These are phyloP conservation scores for Naso thynnoides DNA, from an alignment of 2,797 vertebrate genomes.

Conservation along the genomic window DNA sequence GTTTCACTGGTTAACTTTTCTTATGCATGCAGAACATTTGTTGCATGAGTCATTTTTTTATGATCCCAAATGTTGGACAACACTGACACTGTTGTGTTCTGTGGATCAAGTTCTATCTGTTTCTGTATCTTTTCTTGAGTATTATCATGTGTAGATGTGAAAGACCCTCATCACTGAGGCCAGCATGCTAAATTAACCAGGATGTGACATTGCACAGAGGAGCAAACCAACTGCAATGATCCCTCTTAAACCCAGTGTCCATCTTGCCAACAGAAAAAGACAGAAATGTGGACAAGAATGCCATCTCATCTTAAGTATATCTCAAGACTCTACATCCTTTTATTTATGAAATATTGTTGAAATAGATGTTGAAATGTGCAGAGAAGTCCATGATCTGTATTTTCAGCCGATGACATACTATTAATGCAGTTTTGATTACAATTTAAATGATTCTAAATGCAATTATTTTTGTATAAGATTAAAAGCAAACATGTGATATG, in stretches of 20 bases:
- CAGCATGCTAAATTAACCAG: conserved; percentile 43
- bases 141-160: conserved; percentile 50
- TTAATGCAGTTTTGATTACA: not conserved
- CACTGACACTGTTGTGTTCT: not conserved
- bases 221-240: conserved; percentile 26
- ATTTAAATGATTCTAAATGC: not conserved
- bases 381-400: not conserved
- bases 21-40: no score
- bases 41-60: no score
- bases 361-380: conserved; percentile 4
- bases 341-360: not conserved
- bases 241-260: conserved; percentile 4
- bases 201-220: conserved; percentile 9
- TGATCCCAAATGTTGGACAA: not conserved
- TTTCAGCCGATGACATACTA: not conserved
- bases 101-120: not conserved
- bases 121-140: conserved; percentile 23
- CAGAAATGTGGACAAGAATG: not conserved
- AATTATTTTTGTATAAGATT: no score
- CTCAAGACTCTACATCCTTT: not conserved
- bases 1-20: no score
- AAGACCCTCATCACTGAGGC: conserved; percentile 28
- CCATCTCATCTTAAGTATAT: not conserved
- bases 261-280: not conserved
- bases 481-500: no score